Evolutionary conservation across 2,888 invertebrate genomes (phyloP), one percentile per base, ranked within the genome.

Genomic region (Tachystola acroxantha): DNA sequence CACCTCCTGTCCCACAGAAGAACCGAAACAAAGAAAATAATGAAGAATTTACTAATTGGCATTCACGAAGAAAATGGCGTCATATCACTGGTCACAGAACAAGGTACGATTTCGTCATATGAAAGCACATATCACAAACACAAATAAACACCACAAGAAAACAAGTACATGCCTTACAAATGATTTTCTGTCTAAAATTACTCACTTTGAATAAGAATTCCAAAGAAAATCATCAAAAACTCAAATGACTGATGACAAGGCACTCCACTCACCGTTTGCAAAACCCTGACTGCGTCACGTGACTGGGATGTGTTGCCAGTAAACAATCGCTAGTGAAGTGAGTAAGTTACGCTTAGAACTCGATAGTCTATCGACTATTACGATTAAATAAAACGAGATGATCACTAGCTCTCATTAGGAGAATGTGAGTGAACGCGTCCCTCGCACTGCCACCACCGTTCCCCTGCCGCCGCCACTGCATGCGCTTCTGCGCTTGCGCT

Each of bases 1-100:
- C 43, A 41, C 28, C 37, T 48, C 48, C 34, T 41, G 40, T 57
- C 50, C 42, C 39, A 40, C 44, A 37, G 39, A 43, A 37, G 40
- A 42, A 37, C 35, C 57, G 60, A 57, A 72, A 73, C 75, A 74
- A 79, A 71, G 79, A 76, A 75, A 76, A 69, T 77, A 77, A 64
- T 70, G 67, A 73, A 76, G 76, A 80, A 75, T 74, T 75, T 74
- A 63, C 68, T 86, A 84, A 85, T 84, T 86, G 86, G 86, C 81
- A 85, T 85, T 82, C 86, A 85, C 79, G 82, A 81, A 88, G 85
- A 88, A 87, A 88, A 88, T 88, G 87, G 87, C 87, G 87, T 87
- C 87, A 82, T 85, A 85, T 81, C 82, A 85, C 81, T 81, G 78
- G 74, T 84, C 84, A 84, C 80, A 79, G 84, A 85, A 82, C 82